These are phyloP conservation scores for Sebastolobus altivelis DNA, from an alignment of 2,797 vertebrate species.

Conservation along the genomic window DNA sequence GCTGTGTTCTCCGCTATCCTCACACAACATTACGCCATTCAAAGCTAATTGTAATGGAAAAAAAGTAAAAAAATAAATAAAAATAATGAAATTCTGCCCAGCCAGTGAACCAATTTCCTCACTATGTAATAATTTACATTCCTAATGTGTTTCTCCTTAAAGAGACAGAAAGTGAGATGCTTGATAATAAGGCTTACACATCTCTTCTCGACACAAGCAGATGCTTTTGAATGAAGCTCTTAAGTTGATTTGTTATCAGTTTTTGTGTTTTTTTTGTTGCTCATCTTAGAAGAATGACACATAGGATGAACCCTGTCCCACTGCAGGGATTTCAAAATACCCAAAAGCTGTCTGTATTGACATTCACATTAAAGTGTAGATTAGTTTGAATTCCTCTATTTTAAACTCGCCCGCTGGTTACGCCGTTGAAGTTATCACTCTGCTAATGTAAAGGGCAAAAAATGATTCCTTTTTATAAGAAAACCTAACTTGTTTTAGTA, in stretches of 20 bases:
- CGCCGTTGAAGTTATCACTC: conserved; percentile 11
- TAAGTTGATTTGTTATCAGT: conserved; percentile 7
- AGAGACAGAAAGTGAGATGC: conserved; percentile 23
- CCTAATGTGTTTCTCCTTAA: conserved; percentile 39
- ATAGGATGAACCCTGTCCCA: conserved; percentile 1
- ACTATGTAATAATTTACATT: conserved; percentile 30
- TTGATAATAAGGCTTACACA: conserved; percentile 39
- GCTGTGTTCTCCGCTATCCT: background rate
- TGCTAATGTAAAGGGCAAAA: conserved; percentile 13
- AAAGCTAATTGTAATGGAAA: conserved; percentile 17
- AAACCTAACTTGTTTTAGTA: background rate
- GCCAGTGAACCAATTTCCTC: conserved; percentile 11
- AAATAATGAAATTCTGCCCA: conserved; percentile 11
- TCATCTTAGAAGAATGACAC: conserved; percentile 23
- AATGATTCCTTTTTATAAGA: background rate
- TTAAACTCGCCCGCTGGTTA: conserved; percentile 15
- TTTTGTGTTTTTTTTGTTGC: background rate
- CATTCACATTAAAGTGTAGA: conserved; percentile 23
- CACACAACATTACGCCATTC: conserved; percentile 3
- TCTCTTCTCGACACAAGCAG: conserved; percentile 27
- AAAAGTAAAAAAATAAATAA: background rate
- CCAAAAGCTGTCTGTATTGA: conserved; percentile 23
- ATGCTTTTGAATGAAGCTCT: conserved; percentile 1
- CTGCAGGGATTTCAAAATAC: conserved; percentile 15
- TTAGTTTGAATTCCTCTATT: conserved; percentile 29